Percentiles rank a stretch among this genome's conserved stretches.
phyloP scores from a whole-genome alignment of 2,113 vertebrate genomes.

The Copsychus sechellarum region DNA sequence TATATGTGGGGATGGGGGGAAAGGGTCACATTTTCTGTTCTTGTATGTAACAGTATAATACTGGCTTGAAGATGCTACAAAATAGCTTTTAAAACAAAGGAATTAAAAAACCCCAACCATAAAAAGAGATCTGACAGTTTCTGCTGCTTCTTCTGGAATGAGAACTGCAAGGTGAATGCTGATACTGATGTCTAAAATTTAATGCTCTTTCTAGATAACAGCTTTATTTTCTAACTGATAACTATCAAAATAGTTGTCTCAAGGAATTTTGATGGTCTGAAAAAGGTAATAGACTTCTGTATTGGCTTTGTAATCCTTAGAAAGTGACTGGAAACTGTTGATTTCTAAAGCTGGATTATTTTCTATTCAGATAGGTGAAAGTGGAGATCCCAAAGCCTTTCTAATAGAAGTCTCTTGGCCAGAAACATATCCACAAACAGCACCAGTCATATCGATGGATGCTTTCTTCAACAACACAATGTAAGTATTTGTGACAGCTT shows the following conservation, averaged over 20 bases:
- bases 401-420: slow-evolving; percentile 93
- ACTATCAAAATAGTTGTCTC: background rate
- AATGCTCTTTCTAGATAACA: background rate
- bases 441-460: slow-evolving; percentile 88
- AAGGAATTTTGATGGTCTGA: background rate
- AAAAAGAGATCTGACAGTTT: background rate
- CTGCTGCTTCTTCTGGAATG: background rate
- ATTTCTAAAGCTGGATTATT: background rate
- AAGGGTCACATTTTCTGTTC: background rate
- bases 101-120: background rate
- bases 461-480: slow-evolving; percentile 97
- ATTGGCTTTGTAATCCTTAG: background rate
- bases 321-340: background rate
- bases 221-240: background rate
- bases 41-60: background rate
- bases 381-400: slow-evolving; percentile 90
- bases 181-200: background rate
- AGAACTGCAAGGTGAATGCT: background rate
- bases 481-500: slow-evolving; percentile 72
- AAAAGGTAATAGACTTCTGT: background rate
- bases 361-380: slow-evolving; percentile 87
- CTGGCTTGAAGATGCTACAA: background rate
- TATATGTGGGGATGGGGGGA: rapidly evolving
- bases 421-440: slow-evolving; percentile 89
- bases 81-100: background rate